Conservation (phyloP, 1,140 invertebrate genomes). For the Drosophila nasuta region DNA sequence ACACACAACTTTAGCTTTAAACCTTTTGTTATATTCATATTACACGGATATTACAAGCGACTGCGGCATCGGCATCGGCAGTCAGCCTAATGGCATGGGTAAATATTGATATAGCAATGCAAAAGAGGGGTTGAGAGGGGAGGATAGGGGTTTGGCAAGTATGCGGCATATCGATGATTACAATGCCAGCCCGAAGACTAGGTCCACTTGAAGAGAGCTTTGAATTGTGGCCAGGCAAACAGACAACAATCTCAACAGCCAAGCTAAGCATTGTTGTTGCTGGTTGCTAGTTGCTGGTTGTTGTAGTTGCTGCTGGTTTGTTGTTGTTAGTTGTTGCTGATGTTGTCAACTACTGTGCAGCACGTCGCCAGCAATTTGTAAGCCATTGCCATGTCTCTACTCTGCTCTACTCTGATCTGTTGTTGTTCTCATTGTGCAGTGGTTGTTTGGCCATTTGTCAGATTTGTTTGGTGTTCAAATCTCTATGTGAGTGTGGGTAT, state of each 20-base stretch:
- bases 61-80: conserved; percentile 24
- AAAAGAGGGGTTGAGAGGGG: too few species aligned
- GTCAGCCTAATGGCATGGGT: conserved; percentile 37
- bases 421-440: conserved; percentile 39
- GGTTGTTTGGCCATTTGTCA: conserved; percentile 70
- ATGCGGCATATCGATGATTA: conserved; percentile 41
- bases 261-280: conserved; percentile 31
- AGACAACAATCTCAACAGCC: conserved; percentile 29
- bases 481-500: conserved; percentile 27
- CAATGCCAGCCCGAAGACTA: conserved; percentile 33
- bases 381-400: conserved; percentile 31
- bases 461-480: conserved; percentile 37
- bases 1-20: conserved; percentile 15
- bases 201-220: conserved; percentile 26
- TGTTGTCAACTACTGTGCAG: conserved; percentile 55
- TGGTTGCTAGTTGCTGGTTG: conserved; percentile 13
- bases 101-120: conserved; percentile 47
- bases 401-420: conserved; percentile 13
- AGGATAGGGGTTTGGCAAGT: neutral
- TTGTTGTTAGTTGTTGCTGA: conserved; percentile 26
- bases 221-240: conserved; percentile 35
- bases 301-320: conserved; percentile 11
- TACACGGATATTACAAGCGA: conserved; percentile 69
- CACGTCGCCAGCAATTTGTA: conserved; percentile 59
- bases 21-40: conserved; percentile 32